phyloP scores from a whole-genome alignment of 2,797 vertebrate genomes.

The Dryobates pubescens region DNA sequence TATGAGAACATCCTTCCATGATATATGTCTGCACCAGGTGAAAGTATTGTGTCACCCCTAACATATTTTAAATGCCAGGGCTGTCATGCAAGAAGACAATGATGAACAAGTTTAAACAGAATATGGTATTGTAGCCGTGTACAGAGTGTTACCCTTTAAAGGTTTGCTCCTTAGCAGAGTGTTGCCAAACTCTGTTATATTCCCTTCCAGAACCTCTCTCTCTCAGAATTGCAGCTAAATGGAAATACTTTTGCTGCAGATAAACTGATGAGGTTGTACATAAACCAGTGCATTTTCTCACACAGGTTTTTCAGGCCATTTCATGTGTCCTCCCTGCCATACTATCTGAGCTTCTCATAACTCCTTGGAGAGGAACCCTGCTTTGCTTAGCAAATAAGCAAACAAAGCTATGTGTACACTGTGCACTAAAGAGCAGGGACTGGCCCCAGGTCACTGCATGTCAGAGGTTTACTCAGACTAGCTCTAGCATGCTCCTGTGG shows the following conservation, averaged over 20 bases:
- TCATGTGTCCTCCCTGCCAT: background rate
- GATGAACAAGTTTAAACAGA: constrained; percentile 71
- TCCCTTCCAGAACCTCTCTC: background rate
- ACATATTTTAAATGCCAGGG: constrained; percentile 69
- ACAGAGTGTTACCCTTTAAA: constrained; percentile 41
- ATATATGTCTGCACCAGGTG: constrained; percentile 71
- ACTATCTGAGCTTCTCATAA: background rate
- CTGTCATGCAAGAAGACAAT: constrained; percentile 62
- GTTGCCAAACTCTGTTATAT: background rate
- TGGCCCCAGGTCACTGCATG: background rate
- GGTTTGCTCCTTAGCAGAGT: constrained; percentile 15
- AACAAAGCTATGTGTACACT: background rate
- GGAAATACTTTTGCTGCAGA: background rate
- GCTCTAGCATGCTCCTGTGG: background rate
- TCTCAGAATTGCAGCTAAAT: background rate
- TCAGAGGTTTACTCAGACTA: background rate
- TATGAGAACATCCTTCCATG: constrained; percentile 72
- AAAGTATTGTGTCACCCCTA: constrained; percentile 64
- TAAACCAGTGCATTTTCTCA: background rate
- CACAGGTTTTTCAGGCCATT: background rate
- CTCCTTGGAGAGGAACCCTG: background rate
- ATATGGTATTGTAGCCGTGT: constrained; percentile 41
- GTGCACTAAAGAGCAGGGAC: background rate
- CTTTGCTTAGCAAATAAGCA: background rate
- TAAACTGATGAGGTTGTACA: background rate